Evolutionary conservation across 2,113 vertebrate species (phyloP).

Genomic region (Phylloscopus trochilus): DNA sequence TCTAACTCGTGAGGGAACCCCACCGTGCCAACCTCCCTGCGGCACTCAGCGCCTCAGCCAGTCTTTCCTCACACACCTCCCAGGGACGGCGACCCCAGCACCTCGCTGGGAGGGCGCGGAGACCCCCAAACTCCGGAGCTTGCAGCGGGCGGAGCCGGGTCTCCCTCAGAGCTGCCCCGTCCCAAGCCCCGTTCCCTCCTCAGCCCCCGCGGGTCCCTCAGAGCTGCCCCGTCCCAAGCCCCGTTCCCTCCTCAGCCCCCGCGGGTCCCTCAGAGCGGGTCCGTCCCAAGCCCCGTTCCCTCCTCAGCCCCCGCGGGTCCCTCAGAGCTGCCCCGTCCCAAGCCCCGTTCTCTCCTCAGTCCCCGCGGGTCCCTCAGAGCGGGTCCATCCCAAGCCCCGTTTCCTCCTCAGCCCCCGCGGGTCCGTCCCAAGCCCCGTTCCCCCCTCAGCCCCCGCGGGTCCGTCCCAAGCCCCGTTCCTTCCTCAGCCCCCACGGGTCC

Average conservation of each 20-base stretch:
- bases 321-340: not conserved
- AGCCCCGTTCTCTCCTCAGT: too few species aligned
- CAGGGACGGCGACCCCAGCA: not conserved
- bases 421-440: too few species aligned
- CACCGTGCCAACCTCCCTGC: too few species aligned
- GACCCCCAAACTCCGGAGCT: too few species aligned
- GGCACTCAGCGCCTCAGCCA: too few species aligned
- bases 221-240: accelerated
- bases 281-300: too few species aligned
- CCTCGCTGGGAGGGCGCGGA: not conserved
- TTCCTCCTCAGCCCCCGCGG: too few species aligned
- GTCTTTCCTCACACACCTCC: not conserved
- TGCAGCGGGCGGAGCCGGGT: accelerated
- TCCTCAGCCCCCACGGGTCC: too few species aligned
- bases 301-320: not conserved
- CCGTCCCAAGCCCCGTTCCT: too few species aligned
- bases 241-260: not conserved
- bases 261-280: not conserved
- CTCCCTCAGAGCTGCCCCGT: accelerated
- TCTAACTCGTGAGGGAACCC: not conserved
- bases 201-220: not conserved
- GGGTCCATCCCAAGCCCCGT: accelerated
- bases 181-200: not conserved
- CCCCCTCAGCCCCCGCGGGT: too few species aligned
- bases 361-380: not conserved